These are phyloP conservation scores for Disparrhopalites patrizii DNA, from an alignment of 2,888 invertebrate genomes.

Conservation along the genomic window DNA sequence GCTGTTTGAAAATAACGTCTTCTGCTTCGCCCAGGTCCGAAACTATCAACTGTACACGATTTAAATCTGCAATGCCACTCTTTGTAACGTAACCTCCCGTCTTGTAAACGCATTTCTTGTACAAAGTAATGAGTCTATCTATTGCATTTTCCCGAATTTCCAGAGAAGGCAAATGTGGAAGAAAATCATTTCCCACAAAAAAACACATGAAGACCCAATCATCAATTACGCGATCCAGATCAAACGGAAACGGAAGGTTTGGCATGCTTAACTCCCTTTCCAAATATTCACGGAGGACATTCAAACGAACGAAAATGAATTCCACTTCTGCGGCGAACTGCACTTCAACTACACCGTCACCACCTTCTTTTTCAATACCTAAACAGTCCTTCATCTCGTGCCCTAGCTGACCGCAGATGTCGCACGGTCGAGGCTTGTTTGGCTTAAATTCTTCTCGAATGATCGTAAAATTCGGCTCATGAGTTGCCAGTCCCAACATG, in stretches of 20 bases:
- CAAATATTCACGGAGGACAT: constrained; percentile 88
- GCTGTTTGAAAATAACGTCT: constrained; percentile 92
- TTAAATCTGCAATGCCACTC: constrained; percentile 87
- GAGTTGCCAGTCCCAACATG: constrained; percentile 96
- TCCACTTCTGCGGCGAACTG: constrained; percentile 69
- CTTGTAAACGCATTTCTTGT: constrained; percentile 90
- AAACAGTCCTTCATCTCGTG: constrained; percentile 93
- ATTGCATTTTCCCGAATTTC: constrained; percentile 97
- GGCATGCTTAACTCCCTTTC: constrained; percentile 85
- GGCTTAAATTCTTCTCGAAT: constrained; percentile 98
- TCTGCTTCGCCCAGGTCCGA: constrained; percentile 87
- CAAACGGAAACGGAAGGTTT: constrained; percentile 86
- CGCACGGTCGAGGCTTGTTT: constrained; percentile 91
- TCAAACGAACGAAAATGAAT: constrained; percentile 90
- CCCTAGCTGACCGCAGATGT: constrained; percentile 78
- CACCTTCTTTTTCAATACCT: constrained; percentile 63
- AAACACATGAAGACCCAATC: constrained; percentile 99
- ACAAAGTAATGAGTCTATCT: constrained; percentile 84
- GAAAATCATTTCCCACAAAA: constrained; percentile 98
- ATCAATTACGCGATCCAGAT: constrained; percentile 91
- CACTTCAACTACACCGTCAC: constrained; percentile 57
- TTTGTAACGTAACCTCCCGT: constrained; percentile 94
- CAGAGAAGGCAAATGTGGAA: constrained; percentile 95
- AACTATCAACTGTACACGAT: constrained; percentile 92
- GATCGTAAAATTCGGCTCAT: constrained; percentile 98